Evolutionary conservation across 2,888 invertebrate genomes (phyloP), one percentile per base, ranked within the genome.

Genomic region (Alentia gelatinosa): DNA sequence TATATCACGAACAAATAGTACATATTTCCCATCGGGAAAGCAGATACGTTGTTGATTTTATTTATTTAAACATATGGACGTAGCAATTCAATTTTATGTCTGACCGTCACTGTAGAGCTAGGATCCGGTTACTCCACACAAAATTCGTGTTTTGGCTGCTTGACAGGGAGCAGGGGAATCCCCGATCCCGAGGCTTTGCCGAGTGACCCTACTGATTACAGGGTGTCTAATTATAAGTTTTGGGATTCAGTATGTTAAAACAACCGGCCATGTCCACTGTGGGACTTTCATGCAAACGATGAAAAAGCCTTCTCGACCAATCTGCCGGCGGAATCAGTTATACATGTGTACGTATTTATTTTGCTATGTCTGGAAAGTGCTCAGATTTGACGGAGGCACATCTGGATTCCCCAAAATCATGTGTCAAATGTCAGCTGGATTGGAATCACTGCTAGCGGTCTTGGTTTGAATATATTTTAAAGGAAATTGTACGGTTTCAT

Each of bases 221-320:
- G 86, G 86, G 86, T 86, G 86, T 47, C 83, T 83, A 83, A 83
- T 83, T 86, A 47, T 86, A 86, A 86, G 86, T 86, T 86, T 86
- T 19, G 50, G 86, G 30, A 50, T 47, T 26, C 86, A 86, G 42
- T 47, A 86, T 86, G 86, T 86, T 79, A 86, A 86, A 86, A 86
- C 86, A 42, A 86, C 33, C 86, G 86, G 86, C 30, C 86, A 42
- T 42, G 86, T 86, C 86, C 86, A 86, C 47, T 86, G 1, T 5
- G 50, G 86, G 86, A 50, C 86, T 26, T 47, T 86, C 50, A 86
- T 86, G 86, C 86, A 86, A 86, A 86, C 47, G 30, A 86, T 86
- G 86, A 86, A 42, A 86, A 86, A 86, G 50, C 47, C 50, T 47
- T 35, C 42, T 47, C 86, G 86, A 86, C 86, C 86, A 26, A 33